A percentile compares a stretch with the other conserved stretches of the same genome.
Evolutionary conservation across 2,797 vertebrate species (phyloP).

Genomic region (Ceryle rudis): DNA sequence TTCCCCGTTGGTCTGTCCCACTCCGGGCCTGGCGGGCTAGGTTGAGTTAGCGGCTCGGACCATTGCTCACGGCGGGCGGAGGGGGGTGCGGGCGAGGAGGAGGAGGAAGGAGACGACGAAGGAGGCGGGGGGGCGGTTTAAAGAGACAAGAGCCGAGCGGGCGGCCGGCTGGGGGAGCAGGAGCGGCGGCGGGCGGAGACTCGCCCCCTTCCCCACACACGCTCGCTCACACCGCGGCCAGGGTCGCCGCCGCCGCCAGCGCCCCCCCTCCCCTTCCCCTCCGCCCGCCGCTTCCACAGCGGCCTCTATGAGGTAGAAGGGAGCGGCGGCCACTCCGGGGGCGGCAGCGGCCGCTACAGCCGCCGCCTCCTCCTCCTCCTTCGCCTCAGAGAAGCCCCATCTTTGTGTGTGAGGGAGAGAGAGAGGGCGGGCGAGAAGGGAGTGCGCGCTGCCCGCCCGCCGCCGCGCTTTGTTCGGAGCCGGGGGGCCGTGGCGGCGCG

Average conservation of each 20-base stretch:
- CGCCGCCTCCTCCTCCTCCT: not conserved
- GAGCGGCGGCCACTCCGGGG: slow-evolving; percentile 52
- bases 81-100: slow-evolving; percentile 43
- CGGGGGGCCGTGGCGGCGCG: slow-evolving; percentile 51
- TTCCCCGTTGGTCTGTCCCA: slow-evolving; percentile 35
- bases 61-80: slow-evolving; percentile 19
- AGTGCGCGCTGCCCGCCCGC: slow-evolving; percentile 40
- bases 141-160: slow-evolving; percentile 52
- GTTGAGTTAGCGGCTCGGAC: slow-evolving; percentile 57
- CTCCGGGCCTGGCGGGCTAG: slow-evolving; percentile 40
- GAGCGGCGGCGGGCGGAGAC: not conserved
- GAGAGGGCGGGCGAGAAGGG: slow-evolving; percentile 30
- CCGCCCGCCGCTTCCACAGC: not conserved
- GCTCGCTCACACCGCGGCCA: slow-evolving; percentile 16
- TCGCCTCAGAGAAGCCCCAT: slow-evolving; percentile 47
- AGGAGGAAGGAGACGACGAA: slow-evolving; percentile 13
- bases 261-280: not conserved
- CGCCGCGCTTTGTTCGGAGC: slow-evolving; percentile 72
- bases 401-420: slow-evolving; percentile 42
- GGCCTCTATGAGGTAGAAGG: slow-evolving; percentile 68
- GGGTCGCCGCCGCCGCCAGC: not conserved
- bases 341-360: slow-evolving; percentile 52
- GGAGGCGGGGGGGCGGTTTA: slow-evolving; percentile 43
- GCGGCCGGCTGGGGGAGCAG: not conserved
- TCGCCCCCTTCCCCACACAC: slow-evolving; percentile 36